phyloP scores from a whole-genome alignment of 2,797 vertebrate genomes.

The Cryptoblepharus egeriae region DNA sequence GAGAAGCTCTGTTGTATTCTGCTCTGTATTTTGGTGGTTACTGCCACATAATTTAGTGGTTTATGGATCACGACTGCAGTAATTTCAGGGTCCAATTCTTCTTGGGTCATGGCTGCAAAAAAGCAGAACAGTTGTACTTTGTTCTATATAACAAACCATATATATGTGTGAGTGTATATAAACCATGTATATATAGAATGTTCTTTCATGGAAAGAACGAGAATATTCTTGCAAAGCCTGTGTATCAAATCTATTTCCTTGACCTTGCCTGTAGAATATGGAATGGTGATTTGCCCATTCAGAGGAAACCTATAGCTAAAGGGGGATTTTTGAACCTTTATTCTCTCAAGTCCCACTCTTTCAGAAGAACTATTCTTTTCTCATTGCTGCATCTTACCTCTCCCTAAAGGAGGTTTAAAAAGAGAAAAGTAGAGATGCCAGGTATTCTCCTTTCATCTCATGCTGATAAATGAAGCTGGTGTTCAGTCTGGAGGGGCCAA shows the following conservation, averaged over 20 bases:
- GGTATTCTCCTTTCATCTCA: not conserved
- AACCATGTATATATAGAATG: no score
- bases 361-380: not conserved
- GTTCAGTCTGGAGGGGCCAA: not conserved
- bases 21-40: not conserved
- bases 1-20: not conserved
- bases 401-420: not conserved
- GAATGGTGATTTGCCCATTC: not conserved
- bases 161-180: no score
- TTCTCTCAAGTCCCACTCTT: no score
- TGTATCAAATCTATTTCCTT: not conserved
- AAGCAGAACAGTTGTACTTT: not conserved
- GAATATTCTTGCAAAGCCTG: not conserved
- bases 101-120: not conserved
- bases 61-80: not conserved
- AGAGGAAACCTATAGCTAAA: not conserved
- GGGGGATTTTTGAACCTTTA: not conserved
- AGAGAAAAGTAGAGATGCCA: not conserved
- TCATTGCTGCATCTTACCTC: not conserved
- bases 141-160: no score
- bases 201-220: not conserved
- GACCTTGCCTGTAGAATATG: not conserved
- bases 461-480: not conserved
- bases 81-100: not conserved
- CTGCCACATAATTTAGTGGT: not conserved